A percentile compares a stretch with the other conserved stretches of the same genome.
These are phyloP conservation scores for Matsumurasca onukii DNA, from an alignment of 1,140 invertebrate species.

Conservation along the genomic window DNA sequence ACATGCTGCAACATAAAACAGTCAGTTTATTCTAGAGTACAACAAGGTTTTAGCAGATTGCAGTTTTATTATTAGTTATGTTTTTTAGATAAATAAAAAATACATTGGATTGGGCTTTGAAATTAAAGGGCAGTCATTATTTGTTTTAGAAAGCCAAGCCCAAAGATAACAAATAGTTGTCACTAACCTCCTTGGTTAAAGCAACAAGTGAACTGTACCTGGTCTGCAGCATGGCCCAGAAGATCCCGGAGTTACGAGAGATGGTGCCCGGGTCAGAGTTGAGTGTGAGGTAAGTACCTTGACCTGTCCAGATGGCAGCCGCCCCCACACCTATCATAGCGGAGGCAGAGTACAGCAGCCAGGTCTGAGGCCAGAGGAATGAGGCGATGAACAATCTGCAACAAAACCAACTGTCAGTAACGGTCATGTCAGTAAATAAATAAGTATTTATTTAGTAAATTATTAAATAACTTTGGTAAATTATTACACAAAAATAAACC, in stretches of 20 bases:
- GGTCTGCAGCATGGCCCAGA: slow-evolving; percentile 93
- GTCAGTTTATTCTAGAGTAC: neutral
- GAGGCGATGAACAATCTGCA: slow-evolving; percentile 73
- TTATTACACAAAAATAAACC: too few species aligned
- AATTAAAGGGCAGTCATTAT: too few species aligned
- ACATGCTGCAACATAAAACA: slow-evolving; percentile 64
- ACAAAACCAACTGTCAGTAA: slow-evolving; percentile 32
- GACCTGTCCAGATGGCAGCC: slow-evolving; percentile 86
- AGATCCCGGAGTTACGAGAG: slow-evolving; percentile 89
- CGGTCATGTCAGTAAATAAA: too few species aligned
- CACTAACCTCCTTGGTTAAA: too few species aligned
- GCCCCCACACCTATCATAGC: slow-evolving; percentile 86
- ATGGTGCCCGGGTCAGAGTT: slow-evolving; percentile 88
- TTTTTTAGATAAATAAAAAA: neutral
- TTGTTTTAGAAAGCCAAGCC: too few species aligned
- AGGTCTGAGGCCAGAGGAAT: slow-evolving; percentile 82
- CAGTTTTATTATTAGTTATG: neutral
- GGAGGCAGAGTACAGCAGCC: slow-evolving; percentile 81
- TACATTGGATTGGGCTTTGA: too few species aligned
- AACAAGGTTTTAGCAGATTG: neutral
- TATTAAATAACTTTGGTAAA: too few species aligned
- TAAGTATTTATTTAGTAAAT: too few species aligned
- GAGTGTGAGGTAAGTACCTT: slow-evolving; percentile 90
- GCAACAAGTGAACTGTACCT: too few species aligned
- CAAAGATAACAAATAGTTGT: too few species aligned